Conservation (phyloP, 2,888 invertebrate genomes). For the Drosophila antonietae region DNA sequence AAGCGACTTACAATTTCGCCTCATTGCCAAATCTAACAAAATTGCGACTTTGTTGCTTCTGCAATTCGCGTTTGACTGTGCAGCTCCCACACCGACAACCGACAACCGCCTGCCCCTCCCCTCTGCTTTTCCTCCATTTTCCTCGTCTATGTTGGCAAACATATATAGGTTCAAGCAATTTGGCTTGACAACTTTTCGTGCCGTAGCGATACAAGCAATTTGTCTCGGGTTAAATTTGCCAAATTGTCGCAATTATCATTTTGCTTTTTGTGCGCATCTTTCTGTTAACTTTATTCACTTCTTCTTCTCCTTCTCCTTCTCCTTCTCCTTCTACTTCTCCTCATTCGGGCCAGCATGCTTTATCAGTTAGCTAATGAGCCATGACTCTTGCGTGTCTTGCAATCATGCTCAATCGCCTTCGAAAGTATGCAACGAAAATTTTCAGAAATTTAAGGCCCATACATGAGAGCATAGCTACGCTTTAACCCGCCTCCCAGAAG, state of each 20-base stretch:
- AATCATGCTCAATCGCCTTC: slow-evolving; percentile 37
- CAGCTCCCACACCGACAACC: not conserved
- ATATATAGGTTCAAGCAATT: slow-evolving; percentile 58
- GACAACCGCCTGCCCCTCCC: not conserved
- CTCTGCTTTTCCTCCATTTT: not conserved
- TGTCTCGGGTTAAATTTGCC: slow-evolving; percentile 58
- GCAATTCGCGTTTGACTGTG: slow-evolving; percentile 11
- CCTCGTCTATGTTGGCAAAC: slow-evolving; percentile 29
- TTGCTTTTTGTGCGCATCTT: slow-evolving; percentile 53
- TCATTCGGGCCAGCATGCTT: not conserved
- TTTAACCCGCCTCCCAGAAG: not conserved
- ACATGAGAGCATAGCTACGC: not conserved
- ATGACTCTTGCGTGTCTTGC: slow-evolving; percentile 9
- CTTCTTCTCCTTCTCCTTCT: no score
- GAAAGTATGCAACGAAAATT: slow-evolving; percentile 42
- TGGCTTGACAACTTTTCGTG: slow-evolving; percentile 62
- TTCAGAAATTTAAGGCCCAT: slow-evolving; percentile 48
- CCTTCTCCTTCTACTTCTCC: not conserved
- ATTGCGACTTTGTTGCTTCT: slow-evolving; percentile 42
- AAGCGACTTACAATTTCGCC: slow-evolving; percentile 68
- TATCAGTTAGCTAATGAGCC: slow-evolving; percentile 61
- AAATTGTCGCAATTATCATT: slow-evolving; percentile 79
- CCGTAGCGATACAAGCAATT: slow-evolving; percentile 64
- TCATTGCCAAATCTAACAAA: slow-evolving; percentile 63
- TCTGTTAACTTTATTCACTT: not conserved